A percentile compares a stretch with the other conserved stretches of the same genome.
These are phyloP conservation scores for Aleiodes sp. DNA, from an alignment of 1,140 invertebrate genomes.

Conservation along the genomic window DNA sequence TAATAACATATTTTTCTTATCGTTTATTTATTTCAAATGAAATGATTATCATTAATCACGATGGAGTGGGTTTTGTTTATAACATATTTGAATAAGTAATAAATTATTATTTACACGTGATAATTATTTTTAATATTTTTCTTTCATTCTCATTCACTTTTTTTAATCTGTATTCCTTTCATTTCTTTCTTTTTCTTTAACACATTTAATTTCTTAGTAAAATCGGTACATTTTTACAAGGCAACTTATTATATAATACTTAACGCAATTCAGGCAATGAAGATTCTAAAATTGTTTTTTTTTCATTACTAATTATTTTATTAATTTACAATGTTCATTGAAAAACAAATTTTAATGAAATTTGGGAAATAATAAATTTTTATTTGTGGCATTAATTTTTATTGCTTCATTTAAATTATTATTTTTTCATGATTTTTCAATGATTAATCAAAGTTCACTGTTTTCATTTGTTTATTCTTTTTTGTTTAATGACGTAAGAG, in stretches of 20 bases:
- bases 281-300: constrained; percentile 36
- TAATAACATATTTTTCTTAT: not conserved
- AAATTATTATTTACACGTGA: not conserved
- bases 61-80: too few relatives aligned
- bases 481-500: not conserved
- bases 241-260: constrained; percentile 55
- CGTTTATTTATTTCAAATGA: too few relatives aligned
- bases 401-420: too few relatives aligned
- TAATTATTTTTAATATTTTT: constrained; percentile 7
- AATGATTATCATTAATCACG: too few relatives aligned
- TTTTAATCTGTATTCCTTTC: constrained; percentile 39
- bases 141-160: constrained; percentile 28
- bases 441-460: too few relatives aligned
- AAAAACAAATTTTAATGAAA: constrained; percentile 17
- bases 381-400: too few relatives aligned
- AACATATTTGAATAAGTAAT: not conserved
- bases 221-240: constrained; percentile 58
- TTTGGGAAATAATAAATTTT: not conserved
- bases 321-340: constrained; percentile 32
- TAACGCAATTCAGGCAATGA: constrained; percentile 47
- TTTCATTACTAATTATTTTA: too few relatives aligned
- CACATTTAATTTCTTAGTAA: constrained; percentile 57
- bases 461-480: constrained; percentile 16
- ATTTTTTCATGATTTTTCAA: too few relatives aligned
- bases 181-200: constrained; percentile 44